These are phyloP conservation scores for Lagenorhynchus albirostris DNA, from an alignment of 2,113 vertebrate genomes.

Conservation along the genomic window DNA sequence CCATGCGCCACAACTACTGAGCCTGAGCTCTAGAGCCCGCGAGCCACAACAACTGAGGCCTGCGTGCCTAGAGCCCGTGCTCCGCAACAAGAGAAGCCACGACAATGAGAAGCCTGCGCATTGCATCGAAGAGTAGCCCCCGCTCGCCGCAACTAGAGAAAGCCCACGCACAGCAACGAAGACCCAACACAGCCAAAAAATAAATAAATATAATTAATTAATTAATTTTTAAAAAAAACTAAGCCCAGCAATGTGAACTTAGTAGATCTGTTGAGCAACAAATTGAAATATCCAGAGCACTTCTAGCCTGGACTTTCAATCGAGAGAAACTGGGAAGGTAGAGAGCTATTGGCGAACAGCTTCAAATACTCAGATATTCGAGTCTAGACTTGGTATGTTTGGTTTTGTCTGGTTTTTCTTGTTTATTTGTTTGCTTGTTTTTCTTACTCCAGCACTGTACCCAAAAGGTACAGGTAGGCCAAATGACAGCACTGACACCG, in stretches of 20 bases:
- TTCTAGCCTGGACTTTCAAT: neutral
- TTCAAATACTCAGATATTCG: neutral
- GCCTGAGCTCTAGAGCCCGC: too few species aligned
- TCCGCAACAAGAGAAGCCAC: too few species aligned
- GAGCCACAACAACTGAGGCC: too few species aligned
- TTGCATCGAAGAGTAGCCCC: too few species aligned
- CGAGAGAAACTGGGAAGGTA: neutral
- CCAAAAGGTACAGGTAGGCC: neutral
- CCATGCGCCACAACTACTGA: too few species aligned
- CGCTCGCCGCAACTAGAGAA: rapidly evolving
- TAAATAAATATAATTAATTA: too few species aligned
- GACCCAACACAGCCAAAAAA: too few species aligned
- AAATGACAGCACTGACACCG: neutral
- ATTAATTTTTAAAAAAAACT: neutral
- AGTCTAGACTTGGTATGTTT: neutral
- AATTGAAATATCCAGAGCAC: neutral
- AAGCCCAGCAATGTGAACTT: neutral
- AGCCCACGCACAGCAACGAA: too few species aligned
- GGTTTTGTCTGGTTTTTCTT: neutral
- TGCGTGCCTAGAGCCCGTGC: too few species aligned
- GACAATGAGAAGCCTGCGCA: too few species aligned
- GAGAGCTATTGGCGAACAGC: neutral
- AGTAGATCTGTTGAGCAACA: neutral
- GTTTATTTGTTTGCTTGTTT: neutral
- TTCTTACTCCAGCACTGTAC: neutral